These are phyloP conservation scores for Epinotia ramella DNA, from an alignment of 2,888 invertebrate genomes.

Conservation along the genomic window DNA sequence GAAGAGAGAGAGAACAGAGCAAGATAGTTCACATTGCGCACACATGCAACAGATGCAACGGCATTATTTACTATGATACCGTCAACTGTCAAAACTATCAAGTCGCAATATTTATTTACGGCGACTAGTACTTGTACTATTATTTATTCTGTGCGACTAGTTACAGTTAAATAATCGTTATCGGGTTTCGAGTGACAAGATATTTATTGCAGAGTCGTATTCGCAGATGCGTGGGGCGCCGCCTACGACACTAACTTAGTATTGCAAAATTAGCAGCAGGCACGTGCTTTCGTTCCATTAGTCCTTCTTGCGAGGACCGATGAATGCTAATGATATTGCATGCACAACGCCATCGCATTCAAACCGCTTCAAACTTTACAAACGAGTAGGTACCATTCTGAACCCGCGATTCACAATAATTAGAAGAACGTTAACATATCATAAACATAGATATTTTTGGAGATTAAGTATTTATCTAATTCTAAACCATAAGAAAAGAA, in stretches of 20 bases:
- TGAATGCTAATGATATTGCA: conserved; percentile 19
- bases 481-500: too few species aligned
- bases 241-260: conserved; percentile 50
- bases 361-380: conserved; percentile 1
- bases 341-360: conserved; percentile 1
- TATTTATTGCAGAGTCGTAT: conserved; percentile 59
- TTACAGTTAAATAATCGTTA: conserved; percentile 60
- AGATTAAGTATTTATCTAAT: too few species aligned
- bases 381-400: neutral
- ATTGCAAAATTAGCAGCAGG: conserved; percentile 45
- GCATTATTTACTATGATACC: conserved; percentile 47
- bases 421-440: too few species aligned
- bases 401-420: too few species aligned
- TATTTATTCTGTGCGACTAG: too few species aligned
- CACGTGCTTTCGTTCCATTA: conserved; percentile 35
- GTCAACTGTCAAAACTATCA: conserved; percentile 58
- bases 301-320: conserved; percentile 9
- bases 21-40: conserved; percentile 19
- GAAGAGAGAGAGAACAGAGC: neutral
- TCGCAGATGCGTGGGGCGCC: conserved; percentile 61
- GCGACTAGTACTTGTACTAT: conserved; percentile 58
- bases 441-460: too few species aligned
- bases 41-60: conserved; percentile 26
- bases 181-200: conserved; percentile 60
- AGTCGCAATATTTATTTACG: conserved; percentile 57